Conservation (phyloP, 2,888 invertebrate species). For the Habrosyne pyritoides region DNA sequence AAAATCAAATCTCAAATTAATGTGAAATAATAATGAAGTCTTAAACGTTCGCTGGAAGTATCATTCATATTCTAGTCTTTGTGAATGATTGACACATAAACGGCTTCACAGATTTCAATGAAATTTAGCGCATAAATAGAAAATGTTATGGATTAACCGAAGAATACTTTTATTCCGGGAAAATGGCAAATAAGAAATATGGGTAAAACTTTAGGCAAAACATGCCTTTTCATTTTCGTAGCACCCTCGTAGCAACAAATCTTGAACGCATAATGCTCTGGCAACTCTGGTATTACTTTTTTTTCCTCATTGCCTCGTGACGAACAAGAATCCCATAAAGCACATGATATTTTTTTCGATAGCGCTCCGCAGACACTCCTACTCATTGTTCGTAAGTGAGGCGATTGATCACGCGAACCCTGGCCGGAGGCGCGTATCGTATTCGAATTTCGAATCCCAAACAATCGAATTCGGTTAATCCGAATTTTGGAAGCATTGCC, state of each 20-base stretch:
- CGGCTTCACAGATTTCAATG: too few relatives aligned
- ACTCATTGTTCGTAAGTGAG: slow-evolving; percentile 39
- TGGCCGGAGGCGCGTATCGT: slow-evolving; percentile 43
- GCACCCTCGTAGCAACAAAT: neutral
- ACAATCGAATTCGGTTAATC: slow-evolving; percentile 29
- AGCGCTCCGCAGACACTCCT: slow-evolving; percentile 31
- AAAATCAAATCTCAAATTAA: too few relatives aligned
- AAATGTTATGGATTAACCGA: too few relatives aligned
- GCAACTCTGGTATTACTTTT: neutral
- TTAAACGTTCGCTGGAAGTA: too few relatives aligned
- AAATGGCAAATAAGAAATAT: too few relatives aligned
- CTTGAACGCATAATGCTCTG: neutral
- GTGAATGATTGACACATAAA: too few relatives aligned
- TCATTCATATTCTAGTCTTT: too few relatives aligned
- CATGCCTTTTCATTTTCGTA: too few relatives aligned
- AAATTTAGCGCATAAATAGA: too few relatives aligned
- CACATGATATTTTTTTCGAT: slow-evolving; percentile 21
- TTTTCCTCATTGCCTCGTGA: neutral
- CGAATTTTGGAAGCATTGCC: slow-evolving; percentile 61
- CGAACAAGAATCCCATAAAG: slow-evolving; percentile 18
- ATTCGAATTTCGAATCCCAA: slow-evolving; percentile 29
- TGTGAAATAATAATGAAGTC: too few relatives aligned
- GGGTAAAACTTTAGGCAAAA: too few relatives aligned
- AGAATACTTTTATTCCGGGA: too few relatives aligned
- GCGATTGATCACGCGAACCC: slow-evolving; percentile 56